Conservation (phyloP, 2,888 invertebrate genomes). For the Phytoseiulus persimilis region DNA sequence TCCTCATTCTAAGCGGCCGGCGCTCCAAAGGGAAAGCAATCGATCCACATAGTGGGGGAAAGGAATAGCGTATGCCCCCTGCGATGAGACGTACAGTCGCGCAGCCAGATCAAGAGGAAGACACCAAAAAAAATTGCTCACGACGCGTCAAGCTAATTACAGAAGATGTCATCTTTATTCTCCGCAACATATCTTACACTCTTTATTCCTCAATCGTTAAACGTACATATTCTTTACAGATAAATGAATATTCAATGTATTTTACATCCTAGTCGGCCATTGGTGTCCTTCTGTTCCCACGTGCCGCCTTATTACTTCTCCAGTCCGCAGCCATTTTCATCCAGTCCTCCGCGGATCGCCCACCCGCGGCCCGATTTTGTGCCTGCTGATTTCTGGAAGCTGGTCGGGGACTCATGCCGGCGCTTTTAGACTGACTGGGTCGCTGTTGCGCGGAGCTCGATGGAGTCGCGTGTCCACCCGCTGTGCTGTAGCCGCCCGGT, state of each 20-base stretch:
- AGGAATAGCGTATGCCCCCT: too few relatives aligned
- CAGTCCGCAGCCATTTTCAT: conserved; percentile 12
- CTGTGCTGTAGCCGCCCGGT: background rate
- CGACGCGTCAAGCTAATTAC: too few relatives aligned
- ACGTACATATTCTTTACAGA: background rate
- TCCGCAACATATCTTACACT: background rate
- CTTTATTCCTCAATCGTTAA: background rate
- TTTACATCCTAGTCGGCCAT: background rate
- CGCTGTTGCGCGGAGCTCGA: background rate
- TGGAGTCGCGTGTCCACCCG: background rate
- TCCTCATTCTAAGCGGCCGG: too few relatives aligned
- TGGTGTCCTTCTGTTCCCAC: background rate
- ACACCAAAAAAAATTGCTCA: too few relatives aligned
- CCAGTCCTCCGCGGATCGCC: conserved; percentile 10
- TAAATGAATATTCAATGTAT: background rate
- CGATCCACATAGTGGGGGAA: too few relatives aligned
- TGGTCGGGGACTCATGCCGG: background rate
- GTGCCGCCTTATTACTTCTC: background rate
- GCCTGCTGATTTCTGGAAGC: background rate
- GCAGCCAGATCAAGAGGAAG: too few relatives aligned
- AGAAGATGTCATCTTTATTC: background rate
- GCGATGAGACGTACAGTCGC: too few relatives aligned
- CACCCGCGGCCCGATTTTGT: background rate
- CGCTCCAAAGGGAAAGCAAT: too few relatives aligned
- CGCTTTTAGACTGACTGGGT: background rate